Conservation (phyloP, 2,113 vertebrate genomes). For the Shinisaurus crocodilurus region DNA sequence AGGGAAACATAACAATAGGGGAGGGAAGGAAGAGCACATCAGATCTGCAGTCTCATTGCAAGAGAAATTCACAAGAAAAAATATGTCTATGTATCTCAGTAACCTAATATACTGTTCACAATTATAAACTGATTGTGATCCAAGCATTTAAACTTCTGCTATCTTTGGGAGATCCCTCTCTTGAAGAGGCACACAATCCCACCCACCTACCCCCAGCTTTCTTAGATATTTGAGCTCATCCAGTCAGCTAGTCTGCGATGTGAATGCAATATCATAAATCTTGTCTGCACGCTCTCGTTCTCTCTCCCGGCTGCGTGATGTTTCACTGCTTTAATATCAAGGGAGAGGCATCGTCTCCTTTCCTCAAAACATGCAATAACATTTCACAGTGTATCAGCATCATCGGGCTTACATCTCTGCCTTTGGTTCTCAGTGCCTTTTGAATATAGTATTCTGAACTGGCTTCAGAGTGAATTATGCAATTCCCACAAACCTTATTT, state of each 20-base stretch:
- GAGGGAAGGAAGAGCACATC: neutral
- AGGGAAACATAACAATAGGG: neutral
- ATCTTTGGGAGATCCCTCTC: neutral
- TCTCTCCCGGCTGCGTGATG: rapidly evolving
- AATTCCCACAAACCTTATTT: neutral
- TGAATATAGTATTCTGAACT: neutral
- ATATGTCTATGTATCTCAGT: rapidly evolving
- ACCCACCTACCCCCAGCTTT: neutral
- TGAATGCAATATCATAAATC: rapidly evolving
- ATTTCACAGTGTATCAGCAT: neutral
- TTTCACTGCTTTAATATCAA: neutral
- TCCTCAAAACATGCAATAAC: neutral
- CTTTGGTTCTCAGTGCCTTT: neutral
- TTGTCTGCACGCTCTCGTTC: neutral
- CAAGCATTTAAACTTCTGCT: neutral
- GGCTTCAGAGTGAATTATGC: conserved; percentile 13
- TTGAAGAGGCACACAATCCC: neutral
- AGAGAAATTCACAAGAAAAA: rapidly evolving
- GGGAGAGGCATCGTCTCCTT: neutral
- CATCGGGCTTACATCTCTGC: neutral
- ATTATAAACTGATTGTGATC: neutral
- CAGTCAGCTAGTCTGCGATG: neutral
- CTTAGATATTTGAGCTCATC: neutral
- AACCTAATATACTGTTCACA: neutral
- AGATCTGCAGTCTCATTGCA: neutral